phyloP scores from a whole-genome alignment of 2,797 vertebrate species.

The Limosa lapponica region DNA sequence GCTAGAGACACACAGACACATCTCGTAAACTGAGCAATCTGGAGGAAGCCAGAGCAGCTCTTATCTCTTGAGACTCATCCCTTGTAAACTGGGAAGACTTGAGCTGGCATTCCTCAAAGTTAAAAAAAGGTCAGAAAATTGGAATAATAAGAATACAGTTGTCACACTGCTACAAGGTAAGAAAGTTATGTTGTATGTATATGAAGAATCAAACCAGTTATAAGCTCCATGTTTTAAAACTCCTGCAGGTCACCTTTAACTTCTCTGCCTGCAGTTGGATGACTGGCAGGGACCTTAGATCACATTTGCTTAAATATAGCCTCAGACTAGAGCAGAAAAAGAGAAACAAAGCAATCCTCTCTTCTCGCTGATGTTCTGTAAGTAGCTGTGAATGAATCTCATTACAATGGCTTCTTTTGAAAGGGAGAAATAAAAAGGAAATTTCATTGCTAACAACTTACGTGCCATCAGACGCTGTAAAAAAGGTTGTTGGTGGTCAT shows the following conservation, averaged over 20 bases:
- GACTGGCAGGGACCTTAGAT: neutral
- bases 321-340: neutral
- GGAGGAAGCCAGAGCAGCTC: neutral
- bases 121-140: neutral
- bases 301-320: conserved; percentile 6
- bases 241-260: neutral
- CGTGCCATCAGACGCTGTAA: conserved; percentile 10
- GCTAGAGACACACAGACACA: fast-evolving
- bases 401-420: conserved; percentile 29
- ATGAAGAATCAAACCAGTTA: neutral
- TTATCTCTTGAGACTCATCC: fast-evolving
- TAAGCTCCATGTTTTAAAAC: neutral
- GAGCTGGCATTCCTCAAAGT: neutral
- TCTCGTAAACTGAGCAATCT: fast-evolving
- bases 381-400: conserved; percentile 30
- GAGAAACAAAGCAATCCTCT: neutral
- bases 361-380: neutral
- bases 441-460: conserved; percentile 38
- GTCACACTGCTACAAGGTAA: fast-evolving
- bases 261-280: neutral
- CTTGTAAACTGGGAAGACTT: neutral
- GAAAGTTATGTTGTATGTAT: neutral
- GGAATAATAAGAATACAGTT: neutral
- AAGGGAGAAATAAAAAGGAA: conserved; percentile 44
- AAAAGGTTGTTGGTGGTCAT: conserved; percentile 62